Conservation (phyloP, 2,888 invertebrate species). For the Patella depressa region DNA sequence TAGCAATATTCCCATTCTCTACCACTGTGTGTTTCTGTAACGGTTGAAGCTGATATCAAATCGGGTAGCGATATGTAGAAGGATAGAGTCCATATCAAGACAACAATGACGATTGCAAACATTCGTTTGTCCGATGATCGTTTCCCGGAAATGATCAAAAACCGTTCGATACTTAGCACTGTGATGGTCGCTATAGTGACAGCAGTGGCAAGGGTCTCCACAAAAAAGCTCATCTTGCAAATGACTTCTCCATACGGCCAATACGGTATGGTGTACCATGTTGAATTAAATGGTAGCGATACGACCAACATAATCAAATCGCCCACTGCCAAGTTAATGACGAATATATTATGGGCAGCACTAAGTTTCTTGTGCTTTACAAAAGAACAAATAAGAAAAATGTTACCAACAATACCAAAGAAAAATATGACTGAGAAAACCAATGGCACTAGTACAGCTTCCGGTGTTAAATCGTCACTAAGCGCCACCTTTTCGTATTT, state of each 20-base stretch:
- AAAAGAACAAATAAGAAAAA: conserved; percentile 37
- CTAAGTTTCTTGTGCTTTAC: conserved; percentile 33
- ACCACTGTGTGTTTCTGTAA: background rate
- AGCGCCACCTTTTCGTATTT: background rate
- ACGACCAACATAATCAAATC: conserved; percentile 41
- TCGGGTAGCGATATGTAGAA: conserved; percentile 39
- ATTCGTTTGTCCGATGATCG: conserved; percentile 22
- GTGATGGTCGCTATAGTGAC: conserved; percentile 44
- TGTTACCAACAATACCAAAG: conserved; percentile 42
- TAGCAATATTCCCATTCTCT: conserved; percentile 12
- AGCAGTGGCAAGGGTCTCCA: conserved; percentile 38
- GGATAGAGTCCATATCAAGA: conserved; percentile 40
- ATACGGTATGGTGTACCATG: conserved; percentile 38
- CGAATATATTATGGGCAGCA: conserved; percentile 42
- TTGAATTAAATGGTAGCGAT: conserved; percentile 45
- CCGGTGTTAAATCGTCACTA: conserved; percentile 8
- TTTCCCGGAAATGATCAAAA: conserved; percentile 33
- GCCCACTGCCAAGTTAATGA: conserved; percentile 44
- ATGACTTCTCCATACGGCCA: conserved; percentile 47
- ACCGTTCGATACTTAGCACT: conserved; percentile 43
- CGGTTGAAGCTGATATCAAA: conserved; percentile 33
- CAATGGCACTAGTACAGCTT: conserved; percentile 41
- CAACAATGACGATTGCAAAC: conserved; percentile 28
- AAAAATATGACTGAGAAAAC: conserved; percentile 40
- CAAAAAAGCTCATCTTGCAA: conserved; percentile 44